Evolutionary conservation across 1,140 invertebrate genomes (phyloP).

Genomic region (Orius insidiosus): DNA sequence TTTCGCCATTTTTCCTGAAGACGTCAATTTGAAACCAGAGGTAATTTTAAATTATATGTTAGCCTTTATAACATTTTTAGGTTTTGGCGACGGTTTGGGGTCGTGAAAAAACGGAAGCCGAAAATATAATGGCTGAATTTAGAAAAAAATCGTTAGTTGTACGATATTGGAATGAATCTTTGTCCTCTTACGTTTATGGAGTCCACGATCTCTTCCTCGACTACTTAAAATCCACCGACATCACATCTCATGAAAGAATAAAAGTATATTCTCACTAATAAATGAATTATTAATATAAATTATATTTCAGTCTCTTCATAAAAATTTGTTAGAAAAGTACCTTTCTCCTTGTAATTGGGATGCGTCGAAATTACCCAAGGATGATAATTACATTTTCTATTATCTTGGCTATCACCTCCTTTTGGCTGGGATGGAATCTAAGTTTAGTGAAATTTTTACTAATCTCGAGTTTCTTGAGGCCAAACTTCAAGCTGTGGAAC

Average conservation of each 20-base stretch:
- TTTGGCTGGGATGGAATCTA: slow-evolving; percentile 25
- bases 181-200: slow-evolving; percentile 34
- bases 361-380: slow-evolving; percentile 29
- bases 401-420: slow-evolving; percentile 43
- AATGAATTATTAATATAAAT: no score
- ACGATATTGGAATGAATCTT: slow-evolving; percentile 28
- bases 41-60: slow-evolving; percentile 23
- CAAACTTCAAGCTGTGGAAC: slow-evolving; percentile 34
- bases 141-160: slow-evolving; percentile 31
- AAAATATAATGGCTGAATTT: slow-evolving; percentile 32
- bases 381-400: slow-evolving; percentile 41
- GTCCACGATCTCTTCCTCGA: slow-evolving; percentile 35
- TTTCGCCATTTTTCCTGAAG: slow-evolving; percentile 33
- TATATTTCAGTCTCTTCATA: slow-evolving; percentile 24
- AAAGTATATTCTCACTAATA: no score
- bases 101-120: slow-evolving; percentile 25
- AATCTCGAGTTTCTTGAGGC: slow-evolving; percentile 40
- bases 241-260: slow-evolving; percentile 16
- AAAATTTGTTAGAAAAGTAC: slow-evolving; percentile 31
- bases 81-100: slow-evolving; percentile 34
- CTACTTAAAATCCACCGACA: slow-evolving; percentile 25
- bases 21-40: slow-evolving; percentile 34
- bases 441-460: slow-evolving; percentile 34
- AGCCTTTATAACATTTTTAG: slow-evolving; percentile 22
- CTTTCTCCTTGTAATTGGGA: slow-evolving; percentile 28